Evolutionary conservation across 2,888 invertebrate genomes (phyloP), one percentile per base, ranked within the genome.

Genomic region (Chydorus sphaericus): DNA sequence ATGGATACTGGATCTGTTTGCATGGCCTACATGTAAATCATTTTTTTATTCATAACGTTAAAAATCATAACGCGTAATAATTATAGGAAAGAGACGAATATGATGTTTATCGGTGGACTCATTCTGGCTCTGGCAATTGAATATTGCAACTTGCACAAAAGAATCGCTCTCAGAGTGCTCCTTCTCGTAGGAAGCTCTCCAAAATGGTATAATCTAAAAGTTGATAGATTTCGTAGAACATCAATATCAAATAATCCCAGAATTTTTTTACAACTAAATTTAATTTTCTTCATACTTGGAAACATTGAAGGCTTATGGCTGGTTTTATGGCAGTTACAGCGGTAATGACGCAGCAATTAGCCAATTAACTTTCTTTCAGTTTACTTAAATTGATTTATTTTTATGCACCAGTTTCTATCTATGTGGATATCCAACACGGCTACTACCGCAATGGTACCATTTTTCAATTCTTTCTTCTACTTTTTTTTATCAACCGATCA

Each of bases 361-460:
- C n/a, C n/a, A n/a, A n/a, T n/a, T n/a, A n/a, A n/a, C n/a, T n/a
- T n/a, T n/a, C n/a, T n/a, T n/a, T n/a, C n/a, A n/a, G n/a, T n/a
- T n/a, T n/a, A n/a, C n/a, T n/a, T n/a, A n/a, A n/a, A n/a, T n/a
- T n/a, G n/a, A n/a, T n/a, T n/a, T n/a, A n/a, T n/a, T n/a, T 75
- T 82, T 59, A 89, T 89, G 16, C 89, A 91, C 0, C 90, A 88
- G 86, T 88, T 91, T 65, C 79, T 93, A 62, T 91, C 91, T 0
- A 92, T 93, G 91, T 93, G 92, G 92, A 90, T 93, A 62, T 90
- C 89, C 5, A 93, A 93, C 69, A 92, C 92, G 0, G 92, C 92
- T 1, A 49, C 63, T 1, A 62, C 68, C 18, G 68, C 69, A 3
- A 89, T 92, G n/a, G n/a, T n/a, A n/a, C n/a, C n/a, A n/a, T n/a